phyloP scores from a whole-genome alignment of 2,797 vertebrate species.

The Dermochelys coriacea region DNA sequence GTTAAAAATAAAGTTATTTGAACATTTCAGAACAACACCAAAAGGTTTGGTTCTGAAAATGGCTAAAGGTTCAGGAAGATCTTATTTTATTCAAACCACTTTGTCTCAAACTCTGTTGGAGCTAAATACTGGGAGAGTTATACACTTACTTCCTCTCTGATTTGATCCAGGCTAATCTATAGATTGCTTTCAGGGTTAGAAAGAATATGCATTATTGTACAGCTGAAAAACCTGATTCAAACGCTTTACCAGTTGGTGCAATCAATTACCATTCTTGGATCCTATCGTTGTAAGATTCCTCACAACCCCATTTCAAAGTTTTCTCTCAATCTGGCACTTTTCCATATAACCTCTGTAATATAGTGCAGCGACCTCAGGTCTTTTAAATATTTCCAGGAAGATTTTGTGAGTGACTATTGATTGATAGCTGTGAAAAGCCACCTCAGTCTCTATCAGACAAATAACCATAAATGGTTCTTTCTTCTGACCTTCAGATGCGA shows the following conservation, averaged over 20 bases:
- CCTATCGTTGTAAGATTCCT: not conserved
- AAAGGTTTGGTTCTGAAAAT: not conserved
- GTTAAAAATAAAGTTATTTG: not conserved
- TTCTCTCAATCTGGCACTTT: not conserved
- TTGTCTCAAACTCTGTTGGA: not conserved
- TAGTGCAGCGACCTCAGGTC: not conserved
- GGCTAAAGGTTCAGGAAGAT: not conserved
- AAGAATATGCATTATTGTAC: not conserved
- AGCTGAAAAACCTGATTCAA: not conserved
- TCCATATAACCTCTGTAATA: not conserved
- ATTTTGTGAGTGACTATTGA: slow-evolving; percentile 31
- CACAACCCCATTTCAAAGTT: not conserved
- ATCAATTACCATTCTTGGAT: not conserved
- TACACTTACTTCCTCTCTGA: not conserved
- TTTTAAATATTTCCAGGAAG: slow-evolving; percentile 16
- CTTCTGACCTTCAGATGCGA: slow-evolving; percentile 30
- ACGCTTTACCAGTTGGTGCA: not conserved
- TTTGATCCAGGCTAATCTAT: not conserved
- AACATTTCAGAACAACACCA: not conserved
- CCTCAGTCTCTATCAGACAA: slow-evolving; percentile 1
- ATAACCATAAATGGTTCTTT: not conserved
- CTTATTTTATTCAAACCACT: not conserved
- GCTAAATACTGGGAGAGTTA: not conserved
- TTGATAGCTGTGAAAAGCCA: slow-evolving; percentile 9
- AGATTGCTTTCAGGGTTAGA: not conserved